Base-by-base conservation (phyloP, 1,140 invertebrate species). In the Diorhabda carinulata region DNA sequence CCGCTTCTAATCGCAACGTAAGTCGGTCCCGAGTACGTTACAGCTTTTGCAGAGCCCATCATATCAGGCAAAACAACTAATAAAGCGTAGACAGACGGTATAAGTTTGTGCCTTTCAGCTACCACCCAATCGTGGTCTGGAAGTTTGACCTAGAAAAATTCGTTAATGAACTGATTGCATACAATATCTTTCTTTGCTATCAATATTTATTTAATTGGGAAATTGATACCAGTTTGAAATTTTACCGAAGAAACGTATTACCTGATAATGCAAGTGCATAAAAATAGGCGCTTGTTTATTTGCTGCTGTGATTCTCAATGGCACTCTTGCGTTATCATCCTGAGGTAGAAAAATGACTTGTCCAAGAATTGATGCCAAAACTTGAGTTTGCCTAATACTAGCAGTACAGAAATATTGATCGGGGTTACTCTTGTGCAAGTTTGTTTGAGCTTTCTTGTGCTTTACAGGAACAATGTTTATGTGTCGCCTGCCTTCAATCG, bases 241-340 rank as follows among this genome's bases (percentile, higher is more conserved):
- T n/a, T n/a, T n/a, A n/a, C n/a, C n/a, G n/a, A n/a, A n/a, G n/a
- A n/a, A n/a, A n/a, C n/a, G n/a, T n/a, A n/a, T 63, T 40, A 83
- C 75, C 72, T 72, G 73, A 73, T 83, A 82, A 70, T 84, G 78
- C 56, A 83, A 59, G 69, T 81, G 77, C 81, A 83, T 83, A 67
- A 83, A 57, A 63, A 78, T 61, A 67, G 72, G 77, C 68, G 74
- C 71, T 70, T 79, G 75, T 59, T 76, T 75, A 69, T 78, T 79
- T 71, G 76, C 76, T 61, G 78, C 74, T 65, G 73, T 78, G 58
- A 79, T 25, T 67, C 70, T 73, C 67, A 76, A 60, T n/a, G 72
- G 74, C 2, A 77, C 76, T 62, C 74, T 73, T 3, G 67, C 67
- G 63, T 64, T 68, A 66, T 79, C 77, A 77, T 76, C 76, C 72